Evolutionary conservation across 2,888 invertebrate species (phyloP), one percentile per base, ranked within the genome.

Genomic region (Ichneumoninae sp.): DNA sequence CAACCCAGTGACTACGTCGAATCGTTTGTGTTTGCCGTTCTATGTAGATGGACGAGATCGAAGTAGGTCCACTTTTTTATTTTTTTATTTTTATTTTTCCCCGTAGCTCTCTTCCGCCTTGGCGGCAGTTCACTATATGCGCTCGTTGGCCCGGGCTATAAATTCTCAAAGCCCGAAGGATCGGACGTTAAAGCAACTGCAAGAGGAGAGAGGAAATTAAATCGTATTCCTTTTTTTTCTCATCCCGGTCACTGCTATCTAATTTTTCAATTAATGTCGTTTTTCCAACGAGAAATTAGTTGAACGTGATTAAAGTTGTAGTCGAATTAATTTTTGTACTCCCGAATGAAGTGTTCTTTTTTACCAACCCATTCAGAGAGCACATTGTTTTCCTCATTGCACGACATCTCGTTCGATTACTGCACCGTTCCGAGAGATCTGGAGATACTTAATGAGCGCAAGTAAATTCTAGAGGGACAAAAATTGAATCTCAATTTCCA

Each of bases 161-260:
- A 74, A 74, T 74, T 74, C 47, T 6, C 74, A 30, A 47, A 60
- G 74, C 47, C 44, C 62, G 13, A 54, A 60, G 74, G 60, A 60
- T 47, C 13, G 74, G 47, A 74, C 74, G 44, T 47, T 74, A 26
- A 47, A 62, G n/a, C n/a, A 44, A 72, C 60, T 47, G 60, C 47
- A 5, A 30, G 60, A 60, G 72, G 52, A 22, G 52, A 54, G 70
- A 52, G 71, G 19, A 47, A 74, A 74, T 74, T 74, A 62, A 74
- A 62, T 74, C 60, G 72, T 74, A 47, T 60, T 74, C 62, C 26
- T 62, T 47, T 74, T 47, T 60, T 62, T 74, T 44, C 57, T 30
- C 44, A 30, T 16, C 33, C 8, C 47, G 30, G 36, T 62, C 47
- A 47, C n/a, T 60, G 47, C 74, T 47, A 47, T 74, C 60, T 57